Evolutionary conservation across 2,888 invertebrate genomes (phyloP).

Genomic region (Acanthopleura granulata): DNA sequence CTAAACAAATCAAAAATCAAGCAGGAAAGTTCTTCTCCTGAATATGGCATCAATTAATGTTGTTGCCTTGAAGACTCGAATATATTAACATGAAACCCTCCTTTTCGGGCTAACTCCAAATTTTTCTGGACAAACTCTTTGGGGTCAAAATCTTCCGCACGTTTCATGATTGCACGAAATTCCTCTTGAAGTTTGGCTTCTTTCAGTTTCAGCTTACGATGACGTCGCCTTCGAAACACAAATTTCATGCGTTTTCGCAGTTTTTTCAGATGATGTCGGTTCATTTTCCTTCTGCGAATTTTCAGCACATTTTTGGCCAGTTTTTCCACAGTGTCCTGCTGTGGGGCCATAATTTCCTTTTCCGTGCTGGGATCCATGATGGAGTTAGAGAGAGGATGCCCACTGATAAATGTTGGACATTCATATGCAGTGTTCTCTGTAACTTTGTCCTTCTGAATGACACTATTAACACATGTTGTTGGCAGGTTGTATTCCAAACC

Average conservation of each 20-base stretch:
- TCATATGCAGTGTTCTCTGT: neutral
- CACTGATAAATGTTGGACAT: neutral
- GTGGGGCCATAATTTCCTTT: neutral
- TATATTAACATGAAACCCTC: constrained; percentile 14
- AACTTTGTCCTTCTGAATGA: neutral
- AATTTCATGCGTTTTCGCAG: constrained; percentile 7
- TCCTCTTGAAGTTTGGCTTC: constrained; percentile 16
- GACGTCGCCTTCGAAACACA: neutral
- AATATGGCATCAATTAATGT: too few relatives aligned
- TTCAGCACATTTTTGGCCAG: neutral
- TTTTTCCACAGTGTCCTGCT: neutral
- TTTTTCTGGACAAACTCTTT: neutral
- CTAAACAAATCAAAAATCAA: too few relatives aligned
- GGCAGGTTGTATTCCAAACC: neutral
- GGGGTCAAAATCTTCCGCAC: constrained; percentile 14
- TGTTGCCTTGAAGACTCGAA: neutral
- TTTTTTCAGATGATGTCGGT: constrained; percentile 7
- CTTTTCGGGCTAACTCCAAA: neutral
- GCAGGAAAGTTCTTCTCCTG: too few relatives aligned
- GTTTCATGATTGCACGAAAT: constrained; percentile 6
- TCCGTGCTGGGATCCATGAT: neutral
- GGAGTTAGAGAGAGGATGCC: neutral
- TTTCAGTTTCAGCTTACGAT: neutral
- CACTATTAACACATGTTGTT: neutral
- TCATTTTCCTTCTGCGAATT: constrained; percentile 12